phyloP scores from a whole-genome alignment of 2,113 vertebrate species.

The Sitta europaea region DNA sequence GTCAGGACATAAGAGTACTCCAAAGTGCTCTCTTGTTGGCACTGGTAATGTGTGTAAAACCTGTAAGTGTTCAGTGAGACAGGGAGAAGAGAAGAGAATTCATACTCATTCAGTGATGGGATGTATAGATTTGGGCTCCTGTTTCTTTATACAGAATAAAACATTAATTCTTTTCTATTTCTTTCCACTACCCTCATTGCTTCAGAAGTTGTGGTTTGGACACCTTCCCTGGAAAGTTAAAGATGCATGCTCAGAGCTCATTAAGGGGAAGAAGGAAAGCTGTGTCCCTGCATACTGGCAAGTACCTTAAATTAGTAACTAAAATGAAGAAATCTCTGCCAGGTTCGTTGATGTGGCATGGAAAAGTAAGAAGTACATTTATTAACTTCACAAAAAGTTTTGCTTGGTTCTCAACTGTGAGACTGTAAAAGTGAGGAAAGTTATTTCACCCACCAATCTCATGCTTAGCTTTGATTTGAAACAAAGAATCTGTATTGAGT shows the following conservation, averaged over 20 bases:
- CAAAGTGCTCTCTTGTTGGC: background rate
- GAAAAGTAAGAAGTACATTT: background rate
- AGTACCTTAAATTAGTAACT: background rate
- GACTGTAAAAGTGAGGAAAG: background rate
- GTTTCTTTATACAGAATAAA: background rate
- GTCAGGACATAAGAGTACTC: background rate
- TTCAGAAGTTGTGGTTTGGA: slow-evolving; percentile 31
- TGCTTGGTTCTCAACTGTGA: background rate
- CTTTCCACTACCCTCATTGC: background rate
- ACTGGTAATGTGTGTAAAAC: background rate
- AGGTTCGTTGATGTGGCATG: background rate
- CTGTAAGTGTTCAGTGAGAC: background rate
- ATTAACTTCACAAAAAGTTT: background rate
- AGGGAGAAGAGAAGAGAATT: background rate
- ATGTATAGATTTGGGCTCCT: background rate
- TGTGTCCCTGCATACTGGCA: background rate
- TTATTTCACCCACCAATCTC: background rate
- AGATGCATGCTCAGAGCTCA: background rate
- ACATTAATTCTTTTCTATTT: background rate
- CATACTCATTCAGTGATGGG: background rate
- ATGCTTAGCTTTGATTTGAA: background rate
- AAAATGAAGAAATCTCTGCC: background rate
- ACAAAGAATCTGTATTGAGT: background rate
- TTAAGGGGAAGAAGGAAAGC: background rate
- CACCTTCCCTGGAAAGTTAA: background rate